Evolutionary conservation across 1,140 invertebrate genomes (phyloP), one percentile per base, ranked within the genome.

Genomic region (Zaprionus ghesquierei): DNA sequence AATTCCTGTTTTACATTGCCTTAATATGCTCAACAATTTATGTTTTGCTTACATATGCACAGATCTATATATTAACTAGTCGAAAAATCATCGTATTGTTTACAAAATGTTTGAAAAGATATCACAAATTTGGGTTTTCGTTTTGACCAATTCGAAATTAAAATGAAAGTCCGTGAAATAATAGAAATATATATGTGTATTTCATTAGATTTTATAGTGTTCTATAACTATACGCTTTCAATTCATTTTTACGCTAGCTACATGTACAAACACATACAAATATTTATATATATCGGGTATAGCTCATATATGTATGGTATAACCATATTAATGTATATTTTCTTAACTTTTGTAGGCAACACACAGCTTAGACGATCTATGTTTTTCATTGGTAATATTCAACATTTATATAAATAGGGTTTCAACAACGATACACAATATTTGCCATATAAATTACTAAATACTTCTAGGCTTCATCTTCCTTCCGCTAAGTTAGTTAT

Each of bases 231-330:
- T 22, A 68, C 50, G 50, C n/a, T n/a, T n/a, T n/a, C 3, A 51
- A 27, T 71, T 75, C 31, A 58, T 53, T 70, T 54, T 65, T 56
- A 73, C 38, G 81, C 80, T 89, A 89, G 51, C 86, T 89, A 85
- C 56, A 77, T 73, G 78, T 89, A 89, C 70, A 89, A 79, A 89
- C 75, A 89, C 77, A 89, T 82, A 79, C 62, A 84, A 79, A 84
- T 74, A 54, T 68, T 55, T 64, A 60, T 69, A 61, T 5, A 64
- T 74, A 56, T 69, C 27, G 29, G 18, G 31, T 13, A 33, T 13
- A 13, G 31, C 13, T 33, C n/a, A n/a, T 64, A 18, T 53, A 35
- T 70, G 33, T 78, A n/a, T n/a, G n/a, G n/a, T n/a, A 61, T 54
- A 27, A 61, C 31, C 31, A 33, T 29, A 22, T 38, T 56, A 22